Conservation (phyloP, 2,113 vertebrate genomes). For the Mus pahari region DNA sequence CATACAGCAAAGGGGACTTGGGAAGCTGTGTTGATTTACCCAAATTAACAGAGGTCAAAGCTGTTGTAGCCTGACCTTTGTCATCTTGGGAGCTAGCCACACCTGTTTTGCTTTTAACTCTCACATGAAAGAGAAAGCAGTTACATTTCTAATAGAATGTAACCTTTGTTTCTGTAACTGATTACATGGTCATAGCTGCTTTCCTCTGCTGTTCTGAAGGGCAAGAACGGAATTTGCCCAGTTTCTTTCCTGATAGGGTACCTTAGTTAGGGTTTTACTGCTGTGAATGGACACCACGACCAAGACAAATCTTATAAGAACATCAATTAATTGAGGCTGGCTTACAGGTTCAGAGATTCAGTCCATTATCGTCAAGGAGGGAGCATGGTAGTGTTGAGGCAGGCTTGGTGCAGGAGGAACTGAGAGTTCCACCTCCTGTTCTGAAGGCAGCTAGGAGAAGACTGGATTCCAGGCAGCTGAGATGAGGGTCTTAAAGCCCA, state of each 20-base stretch:
- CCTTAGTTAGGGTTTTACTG: no score
- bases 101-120: not conserved
- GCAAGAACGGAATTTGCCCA: not conserved
- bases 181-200: not conserved
- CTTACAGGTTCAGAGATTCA: no score
- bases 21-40: not conserved
- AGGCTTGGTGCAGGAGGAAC: no score
- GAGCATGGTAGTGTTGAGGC: no score
- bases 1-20: not conserved
- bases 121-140: constrained; percentile 2
- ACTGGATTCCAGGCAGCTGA: no score
- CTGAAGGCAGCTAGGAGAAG: no score
- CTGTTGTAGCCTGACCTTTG: not conserved
- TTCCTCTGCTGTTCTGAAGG: not conserved
- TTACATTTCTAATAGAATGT: not conserved
- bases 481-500: no score
- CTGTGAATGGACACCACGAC: no score
- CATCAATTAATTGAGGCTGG: no score
- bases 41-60: not conserved
- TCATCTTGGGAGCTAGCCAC: not conserved
- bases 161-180: constrained; percentile 44
- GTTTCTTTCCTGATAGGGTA: not conserved
- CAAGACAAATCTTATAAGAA: no score
- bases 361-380: no score
- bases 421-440: no score